Evolutionary conservation across 2,888 invertebrate species (phyloP), one percentile per base, ranked within the genome.

Genomic region (Enchytraeus crypticus): DNA sequence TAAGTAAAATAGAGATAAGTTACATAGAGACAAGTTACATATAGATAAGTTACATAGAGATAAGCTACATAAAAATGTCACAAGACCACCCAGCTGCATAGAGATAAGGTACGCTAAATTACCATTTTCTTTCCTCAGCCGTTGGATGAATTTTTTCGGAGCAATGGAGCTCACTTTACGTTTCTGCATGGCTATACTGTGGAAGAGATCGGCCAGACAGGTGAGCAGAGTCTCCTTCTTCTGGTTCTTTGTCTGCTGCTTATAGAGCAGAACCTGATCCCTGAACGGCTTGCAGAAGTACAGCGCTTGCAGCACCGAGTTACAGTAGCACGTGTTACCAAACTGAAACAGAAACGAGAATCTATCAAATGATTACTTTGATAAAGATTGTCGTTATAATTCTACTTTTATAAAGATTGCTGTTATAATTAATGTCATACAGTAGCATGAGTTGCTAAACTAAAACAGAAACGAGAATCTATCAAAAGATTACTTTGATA

Each of bases 401-500:
- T 27, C 34, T 34, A 14, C 29, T 34, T 4, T 32, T n/a, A 11
- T 5, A 53, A 5, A 32, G 4, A 29, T 23, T 21, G 14, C 3
- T 18, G 11, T 53, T 27, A 11, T 27, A 53, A 8, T 53, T 8
- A 53, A 27, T 18, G 5, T 27, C 5, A 27, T 99, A 80, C 96
- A 96, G 81, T 99, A 99, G 82, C 98, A 99, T 33, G 98, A 99
- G 82, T 99, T 99, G 71, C 98, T 98, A 84, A 99, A 99, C 82
- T 83, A 74, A 63, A 78, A 73, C 54, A 60, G 1, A 38, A 55
- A 57, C 14, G 30, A 14, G 1, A 57, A 21, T 11, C 11, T 34
- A 57, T 27, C 43, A 56, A 27, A 21, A 26, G 3, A 47, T 29
- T 21, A 49, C n/a, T 18, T 47, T 57, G 46, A 47, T 23, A 57